These are phyloP conservation scores for Pemphredon lugubris DNA, from an alignment of 2,888 invertebrate genomes.

Conservation along the genomic window DNA sequence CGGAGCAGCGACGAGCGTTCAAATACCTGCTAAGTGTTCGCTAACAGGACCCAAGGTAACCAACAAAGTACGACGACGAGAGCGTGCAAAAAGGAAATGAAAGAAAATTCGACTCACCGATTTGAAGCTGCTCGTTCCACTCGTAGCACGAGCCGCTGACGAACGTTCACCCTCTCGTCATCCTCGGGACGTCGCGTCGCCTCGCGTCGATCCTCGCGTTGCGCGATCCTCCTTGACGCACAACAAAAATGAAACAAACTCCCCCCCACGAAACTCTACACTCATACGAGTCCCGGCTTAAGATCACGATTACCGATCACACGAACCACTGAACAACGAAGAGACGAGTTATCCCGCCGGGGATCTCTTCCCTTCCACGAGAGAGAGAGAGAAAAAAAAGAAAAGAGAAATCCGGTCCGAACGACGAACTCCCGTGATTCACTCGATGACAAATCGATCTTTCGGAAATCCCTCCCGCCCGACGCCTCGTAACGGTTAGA, in stretches of 20 bases:
- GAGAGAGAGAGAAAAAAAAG: too few relatives aligned
- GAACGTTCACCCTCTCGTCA: conserved; percentile 56
- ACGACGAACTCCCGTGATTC: conserved; percentile 21
- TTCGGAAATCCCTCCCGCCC: too few relatives aligned
- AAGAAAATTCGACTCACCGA: conserved; percentile 57
- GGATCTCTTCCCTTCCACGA: conserved; percentile 6
- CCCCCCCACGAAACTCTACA: conserved; percentile 36
- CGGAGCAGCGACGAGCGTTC: neutral
- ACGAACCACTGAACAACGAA: conserved; percentile 45
- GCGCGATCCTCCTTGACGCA: conserved; percentile 16
- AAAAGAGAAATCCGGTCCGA: conserved; percentile 22
- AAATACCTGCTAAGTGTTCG: conserved; percentile 3
- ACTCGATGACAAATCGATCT: neutral
- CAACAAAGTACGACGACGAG: neutral
- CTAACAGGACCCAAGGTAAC: neutral
- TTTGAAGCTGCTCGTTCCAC: conserved; percentile 54
- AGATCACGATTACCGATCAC: conserved; percentile 39
- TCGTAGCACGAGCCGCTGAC: conserved; percentile 23
- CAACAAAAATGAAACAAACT: conserved; percentile 17
- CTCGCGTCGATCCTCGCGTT: too few relatives aligned
- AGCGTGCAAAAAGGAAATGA: neutral
- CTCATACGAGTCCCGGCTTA: conserved; percentile 11
- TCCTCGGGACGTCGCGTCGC: too few relatives aligned
- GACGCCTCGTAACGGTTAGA: too few relatives aligned
- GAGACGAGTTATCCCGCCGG: conserved; percentile 6